Evolutionary conservation across 2,797 vertebrate species (phyloP), one percentile per base, ranked within the genome.

Genomic region (Eleutherodactylus coqui): DNA sequence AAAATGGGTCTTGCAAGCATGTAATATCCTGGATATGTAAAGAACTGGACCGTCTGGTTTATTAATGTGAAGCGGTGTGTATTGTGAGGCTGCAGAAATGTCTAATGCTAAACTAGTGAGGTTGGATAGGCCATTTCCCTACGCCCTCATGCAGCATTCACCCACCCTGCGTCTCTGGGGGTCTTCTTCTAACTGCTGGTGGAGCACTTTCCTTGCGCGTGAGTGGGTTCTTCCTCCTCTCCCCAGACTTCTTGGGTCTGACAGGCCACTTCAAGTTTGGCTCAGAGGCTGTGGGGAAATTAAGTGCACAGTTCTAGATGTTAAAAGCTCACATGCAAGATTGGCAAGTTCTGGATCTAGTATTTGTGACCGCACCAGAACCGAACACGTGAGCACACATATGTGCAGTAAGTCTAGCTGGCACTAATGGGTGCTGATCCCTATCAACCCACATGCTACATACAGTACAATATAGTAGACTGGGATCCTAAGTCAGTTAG

Each of bases 251-350:
- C 92, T 96, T 97, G 88, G 94, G 91, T 90, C 96, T 98, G 91
- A 96, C 95, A 41, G 97, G 95, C 89, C 93, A 92, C 92, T 98
- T 97, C 90, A 97, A 93, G 90, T 96, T 96, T 89, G 96, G 96
- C 92, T 98, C 97, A 1, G 96, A 98, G 0, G 95, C 97, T 98
- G 90, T 0, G 19, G 89, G 78, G 79, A 55, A 16, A 89, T 6
- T 1, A 80, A 87, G 49, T 38, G 83, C 36, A 45, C 67, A 79
- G 36, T 73, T 67, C 79, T 75, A 81, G 47, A 43, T 82, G 43
- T 75, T 67, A 76, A 82, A 13, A 64, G 79, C 60, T 85, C 45
- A 85, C 58, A 78, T 69, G 75, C 38, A 75, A 41, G 60, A 27
- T 5, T 19, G 17, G 14, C 41, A 69, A 38, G 73, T 78, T 83